These are phyloP conservation scores for Archegozetes longisetosus DNA, from an alignment of 1,140 invertebrate genomes.

Conservation along the genomic window DNA sequence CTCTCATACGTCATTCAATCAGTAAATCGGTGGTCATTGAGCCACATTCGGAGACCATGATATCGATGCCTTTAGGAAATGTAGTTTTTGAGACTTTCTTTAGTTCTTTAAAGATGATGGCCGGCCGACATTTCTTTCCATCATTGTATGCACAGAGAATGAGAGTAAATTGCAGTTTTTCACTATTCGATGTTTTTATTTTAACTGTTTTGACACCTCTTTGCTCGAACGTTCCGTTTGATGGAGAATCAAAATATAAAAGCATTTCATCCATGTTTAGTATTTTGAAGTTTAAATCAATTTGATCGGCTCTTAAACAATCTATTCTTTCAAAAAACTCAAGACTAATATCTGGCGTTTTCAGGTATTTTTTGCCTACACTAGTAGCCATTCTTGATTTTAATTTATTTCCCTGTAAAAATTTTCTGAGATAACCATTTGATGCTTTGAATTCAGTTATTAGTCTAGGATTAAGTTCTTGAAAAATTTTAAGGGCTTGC, in stretches of 20 bases:
- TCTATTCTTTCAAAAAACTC: background rate
- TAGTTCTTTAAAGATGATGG: background rate
- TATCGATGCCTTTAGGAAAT: background rate
- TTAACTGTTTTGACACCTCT: background rate
- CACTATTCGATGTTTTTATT: background rate
- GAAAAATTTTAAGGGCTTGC: background rate
- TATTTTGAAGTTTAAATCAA: background rate
- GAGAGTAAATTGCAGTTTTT: background rate
- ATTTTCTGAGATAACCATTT: background rate
- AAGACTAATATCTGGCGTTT: background rate
- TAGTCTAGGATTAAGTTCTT: background rate
- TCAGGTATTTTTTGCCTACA: background rate
- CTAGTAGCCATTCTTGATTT: background rate
- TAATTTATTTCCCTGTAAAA: background rate
- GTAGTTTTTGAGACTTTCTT: background rate
- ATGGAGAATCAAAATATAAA: background rate
- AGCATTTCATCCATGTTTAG: background rate
- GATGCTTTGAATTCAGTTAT: background rate
- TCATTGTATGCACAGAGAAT: background rate
- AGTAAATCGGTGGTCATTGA: background rate
- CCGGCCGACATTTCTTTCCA: background rate
- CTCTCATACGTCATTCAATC: background rate
- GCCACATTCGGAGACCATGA: background rate
- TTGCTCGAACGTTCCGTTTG: background rate
- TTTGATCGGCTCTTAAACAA: background rate